Evolutionary conservation across 2,113 vertebrate species (phyloP).

Genomic region (Rhinoderma darwinii): DNA sequence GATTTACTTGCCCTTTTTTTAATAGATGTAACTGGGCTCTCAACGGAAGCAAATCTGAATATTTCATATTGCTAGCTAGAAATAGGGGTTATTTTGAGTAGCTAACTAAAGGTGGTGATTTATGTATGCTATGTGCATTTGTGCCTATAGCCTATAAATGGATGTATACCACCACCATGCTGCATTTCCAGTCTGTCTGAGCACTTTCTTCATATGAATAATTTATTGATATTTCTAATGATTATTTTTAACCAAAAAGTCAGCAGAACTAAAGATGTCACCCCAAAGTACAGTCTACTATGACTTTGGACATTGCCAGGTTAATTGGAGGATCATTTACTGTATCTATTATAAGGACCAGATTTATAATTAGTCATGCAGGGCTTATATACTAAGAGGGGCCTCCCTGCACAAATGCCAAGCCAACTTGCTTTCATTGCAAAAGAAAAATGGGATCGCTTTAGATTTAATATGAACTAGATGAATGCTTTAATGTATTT

Average conservation of each 20-base stretch:
- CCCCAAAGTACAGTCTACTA: neutral
- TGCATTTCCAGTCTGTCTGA: neutral
- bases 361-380: constrained; percentile 14
- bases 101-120: neutral
- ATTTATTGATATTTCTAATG: neutral
- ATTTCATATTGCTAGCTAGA: neutral
- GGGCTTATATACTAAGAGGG: neutral
- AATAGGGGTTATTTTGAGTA: neutral
- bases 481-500: neutral
- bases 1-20: neutral
- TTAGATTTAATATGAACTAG: neutral
- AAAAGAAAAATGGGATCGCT: neutral
- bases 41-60: neutral
- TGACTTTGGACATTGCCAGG: neutral
- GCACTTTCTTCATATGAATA: neutral
- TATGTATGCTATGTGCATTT: neutral
- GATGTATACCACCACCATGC: neutral
- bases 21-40: neutral
- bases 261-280: neutral
- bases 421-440: neutral
- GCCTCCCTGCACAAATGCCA: neutral
- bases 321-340: neutral
- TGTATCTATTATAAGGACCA: neutral
- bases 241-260: neutral
- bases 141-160: neutral